Evolutionary conservation across 2,888 invertebrate species (phyloP).

Genomic region (Agonopterix heracliana): DNA sequence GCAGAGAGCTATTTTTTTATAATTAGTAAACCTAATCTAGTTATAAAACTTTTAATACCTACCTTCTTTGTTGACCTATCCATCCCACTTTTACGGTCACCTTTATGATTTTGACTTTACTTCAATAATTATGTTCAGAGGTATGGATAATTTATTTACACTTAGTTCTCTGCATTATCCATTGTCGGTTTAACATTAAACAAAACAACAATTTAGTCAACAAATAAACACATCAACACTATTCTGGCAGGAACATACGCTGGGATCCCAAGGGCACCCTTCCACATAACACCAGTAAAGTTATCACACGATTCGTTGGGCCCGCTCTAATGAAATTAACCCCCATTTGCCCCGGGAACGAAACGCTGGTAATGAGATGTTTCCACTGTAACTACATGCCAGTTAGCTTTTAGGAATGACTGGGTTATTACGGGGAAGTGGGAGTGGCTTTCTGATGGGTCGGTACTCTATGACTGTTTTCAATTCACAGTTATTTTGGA

Average conservation of each 20-base stretch:
- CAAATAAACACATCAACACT: constrained; percentile 45
- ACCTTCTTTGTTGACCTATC: too few relatives aligned
- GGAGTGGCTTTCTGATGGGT: not conserved
- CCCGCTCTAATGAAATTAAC: constrained; percentile 72
- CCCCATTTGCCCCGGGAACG: constrained; percentile 56
- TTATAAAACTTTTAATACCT: too few relatives aligned
- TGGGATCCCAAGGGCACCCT: constrained; percentile 52
- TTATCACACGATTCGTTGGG: constrained; percentile 75
- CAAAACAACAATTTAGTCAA: not conserved
- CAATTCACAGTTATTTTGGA: not conserved
- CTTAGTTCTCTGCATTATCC: too few relatives aligned
- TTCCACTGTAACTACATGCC: constrained; percentile 51
- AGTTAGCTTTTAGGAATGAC: constrained; percentile 38
- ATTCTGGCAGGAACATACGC: constrained; percentile 35
- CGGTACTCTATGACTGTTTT: not conserved
- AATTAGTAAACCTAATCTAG: too few relatives aligned
- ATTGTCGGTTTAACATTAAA: not conserved
- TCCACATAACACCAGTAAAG: constrained; percentile 67
- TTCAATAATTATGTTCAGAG: too few relatives aligned
- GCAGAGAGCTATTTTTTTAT: too few relatives aligned
- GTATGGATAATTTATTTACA: too few relatives aligned
- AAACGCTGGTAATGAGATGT: constrained; percentile 35
- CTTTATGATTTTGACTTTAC: too few relatives aligned
- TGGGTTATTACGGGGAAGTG: constrained; percentile 14
- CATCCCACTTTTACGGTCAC: too few relatives aligned